Percentiles rank a stretch among this genome's conserved stretches.
These are phyloP conservation scores for Dipodomys spectabilis DNA, from an alignment of 2,113 vertebrate species.

Conservation along the genomic window DNA sequence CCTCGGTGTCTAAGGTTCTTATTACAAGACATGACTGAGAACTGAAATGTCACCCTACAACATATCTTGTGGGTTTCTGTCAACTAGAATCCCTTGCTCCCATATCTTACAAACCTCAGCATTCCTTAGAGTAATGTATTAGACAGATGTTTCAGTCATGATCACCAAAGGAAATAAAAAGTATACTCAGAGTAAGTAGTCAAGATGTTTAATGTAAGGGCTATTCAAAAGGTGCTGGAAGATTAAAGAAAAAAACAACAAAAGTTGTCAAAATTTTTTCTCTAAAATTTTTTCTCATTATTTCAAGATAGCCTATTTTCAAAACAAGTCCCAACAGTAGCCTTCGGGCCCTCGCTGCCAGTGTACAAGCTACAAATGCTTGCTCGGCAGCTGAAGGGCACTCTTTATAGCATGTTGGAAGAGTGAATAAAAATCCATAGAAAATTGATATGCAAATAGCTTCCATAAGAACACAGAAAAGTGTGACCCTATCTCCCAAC, in stretches of 20 bases:
- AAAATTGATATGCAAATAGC: too few relatives aligned
- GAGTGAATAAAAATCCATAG: too few relatives aligned
- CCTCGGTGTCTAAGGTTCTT: not conserved
- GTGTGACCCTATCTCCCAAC: too few relatives aligned
- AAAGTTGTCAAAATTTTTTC: not conserved
- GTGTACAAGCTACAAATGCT: too few relatives aligned
- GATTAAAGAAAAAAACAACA: not conserved
- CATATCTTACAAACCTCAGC: not conserved
- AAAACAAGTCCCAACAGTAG: too few relatives aligned
- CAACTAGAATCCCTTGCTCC: not conserved
- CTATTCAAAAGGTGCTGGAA: not conserved
- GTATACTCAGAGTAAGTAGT: not conserved
- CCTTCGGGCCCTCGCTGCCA: too few relatives aligned
- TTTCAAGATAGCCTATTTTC: too few relatives aligned
- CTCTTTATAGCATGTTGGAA: too few relatives aligned
- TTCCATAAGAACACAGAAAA: too few relatives aligned
- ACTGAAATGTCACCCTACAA: not conserved
- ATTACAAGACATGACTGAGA: not conserved
- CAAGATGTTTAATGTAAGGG: conserved; percentile 2
- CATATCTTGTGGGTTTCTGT: not conserved
- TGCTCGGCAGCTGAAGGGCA: too few relatives aligned
- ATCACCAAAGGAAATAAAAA: not conserved
- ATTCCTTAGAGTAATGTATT: not conserved
- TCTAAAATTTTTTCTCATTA: too few relatives aligned
- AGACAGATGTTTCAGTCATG: not conserved